phyloP scores from a whole-genome alignment of 2,113 vertebrate species.

The Rallus limicola region DNA sequence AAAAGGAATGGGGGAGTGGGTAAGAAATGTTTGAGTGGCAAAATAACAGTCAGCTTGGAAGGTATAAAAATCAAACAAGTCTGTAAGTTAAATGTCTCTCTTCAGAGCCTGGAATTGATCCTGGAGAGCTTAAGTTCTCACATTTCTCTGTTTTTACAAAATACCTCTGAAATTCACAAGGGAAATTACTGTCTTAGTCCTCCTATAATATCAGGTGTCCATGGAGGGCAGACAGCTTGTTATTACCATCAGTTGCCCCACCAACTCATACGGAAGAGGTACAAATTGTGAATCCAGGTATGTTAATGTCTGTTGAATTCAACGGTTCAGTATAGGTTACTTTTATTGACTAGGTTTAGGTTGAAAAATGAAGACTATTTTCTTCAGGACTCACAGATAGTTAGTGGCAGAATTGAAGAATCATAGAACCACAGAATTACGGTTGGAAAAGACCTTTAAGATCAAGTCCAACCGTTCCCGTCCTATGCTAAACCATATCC shows the following conservation, averaged over 20 bases:
- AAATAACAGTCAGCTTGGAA: background rate
- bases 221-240: background rate
- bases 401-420: background rate
- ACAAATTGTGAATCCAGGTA: background rate
- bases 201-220: background rate
- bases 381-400: background rate
- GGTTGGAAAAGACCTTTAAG: too few species aligned
- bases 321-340: background rate
- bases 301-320: background rate
- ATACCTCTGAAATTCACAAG: background rate
- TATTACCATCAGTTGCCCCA: background rate
- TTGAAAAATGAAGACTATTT: background rate
- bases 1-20: accelerated
- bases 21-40: background rate
- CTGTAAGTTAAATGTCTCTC: background rate
- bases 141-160: background rate
- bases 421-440: too few species aligned
- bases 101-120: background rate
- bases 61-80: background rate
- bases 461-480: too few species aligned
- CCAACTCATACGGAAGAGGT: background rate
- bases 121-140: background rate
- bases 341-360: background rate
- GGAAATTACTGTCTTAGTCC: background rate
- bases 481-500: too few species aligned